phyloP scores from a whole-genome alignment of 2,888 invertebrate genomes.

The Chrysodeixis includens region DNA sequence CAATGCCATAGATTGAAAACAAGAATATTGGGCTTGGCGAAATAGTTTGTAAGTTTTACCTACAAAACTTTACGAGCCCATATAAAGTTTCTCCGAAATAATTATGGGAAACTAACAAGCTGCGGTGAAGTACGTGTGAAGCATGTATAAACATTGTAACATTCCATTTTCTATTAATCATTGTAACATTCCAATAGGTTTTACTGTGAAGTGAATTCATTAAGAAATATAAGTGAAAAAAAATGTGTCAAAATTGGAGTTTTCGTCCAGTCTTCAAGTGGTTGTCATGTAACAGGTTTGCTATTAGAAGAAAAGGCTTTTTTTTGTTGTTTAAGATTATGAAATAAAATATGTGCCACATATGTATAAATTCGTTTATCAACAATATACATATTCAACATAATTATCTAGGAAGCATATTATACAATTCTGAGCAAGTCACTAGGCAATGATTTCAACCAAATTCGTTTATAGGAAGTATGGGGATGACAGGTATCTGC shows the following conservation, averaged over 20 bases:
- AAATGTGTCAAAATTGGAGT: no score
- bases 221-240: no score
- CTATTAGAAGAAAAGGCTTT: no score
- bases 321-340: background rate
- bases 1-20: background rate
- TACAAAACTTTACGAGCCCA: conserved; percentile 1
- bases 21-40: conserved; percentile 2
- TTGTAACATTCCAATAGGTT: background rate
- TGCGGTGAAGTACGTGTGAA: background rate
- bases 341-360: conserved; percentile 15
- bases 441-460: conserved; percentile 83
- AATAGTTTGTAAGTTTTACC: background rate
- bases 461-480: conserved; percentile 82
- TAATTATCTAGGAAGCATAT: conserved; percentile 56
- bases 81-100: background rate
- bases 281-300: no score
- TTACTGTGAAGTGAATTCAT: background rate
- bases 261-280: no score
- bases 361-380: conserved; percentile 44
- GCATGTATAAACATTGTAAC: background rate
- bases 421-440: conserved; percentile 81
- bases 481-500: conserved; percentile 76
- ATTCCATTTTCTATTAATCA: background rate
- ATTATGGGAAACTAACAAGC: conserved; percentile 2
- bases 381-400: conserved; percentile 58